Evolutionary conservation across 2,888 invertebrate species (phyloP), one percentile per base, ranked within the genome.

Genomic region (Protophormia terraenovae): DNA sequence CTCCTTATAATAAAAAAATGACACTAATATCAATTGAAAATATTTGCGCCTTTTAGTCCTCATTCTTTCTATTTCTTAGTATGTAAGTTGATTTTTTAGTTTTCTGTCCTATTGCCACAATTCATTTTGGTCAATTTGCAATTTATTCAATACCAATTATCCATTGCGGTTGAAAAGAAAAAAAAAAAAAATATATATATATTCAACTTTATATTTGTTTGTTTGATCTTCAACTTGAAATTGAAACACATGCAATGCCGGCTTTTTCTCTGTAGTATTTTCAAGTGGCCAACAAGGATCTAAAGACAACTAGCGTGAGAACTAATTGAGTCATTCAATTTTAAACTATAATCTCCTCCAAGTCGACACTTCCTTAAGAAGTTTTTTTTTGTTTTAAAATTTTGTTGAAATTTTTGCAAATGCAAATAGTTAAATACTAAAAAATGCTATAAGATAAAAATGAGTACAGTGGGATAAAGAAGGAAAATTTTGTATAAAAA

Each of bases 291-390:
- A 62, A 45, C 27, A 58, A 72, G 73, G 19, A 83, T 64, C 45
- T 27, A 69, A 55, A 64, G 64, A 60, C 77, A 67, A 75, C 75
- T 24, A 86, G 87, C 88, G 88, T 88, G 88, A 88, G 88, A 91
- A 90, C 91, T 91, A 91, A 90, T 90, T 90, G 90, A 90, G 90
- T 88, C 90, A 90, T 91, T 90, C 75, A 85, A 71, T 82, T 62
- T 78, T 71, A 71, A 75, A 78, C 66, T 62, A 32, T 82, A 82
- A 79, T 82, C 78, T 79, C 29, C 78, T 79, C 29, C 50, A 41
- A 76, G 75, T 79, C 78, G 82, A 82, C 78, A 85, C 78, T 82
- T 85, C 71, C 64, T 79, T 82, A 79, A 88, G 87, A 84, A 87
- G 47, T 58, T 47, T 73, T 64, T 53, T 55, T 76, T 24, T 47